Percentiles rank a stretch among this genome's conserved stretches.
These are phyloP conservation scores for Ricordea florida DNA, from an alignment of 92 coral and sea anemone species.

Conservation along the genomic window DNA sequence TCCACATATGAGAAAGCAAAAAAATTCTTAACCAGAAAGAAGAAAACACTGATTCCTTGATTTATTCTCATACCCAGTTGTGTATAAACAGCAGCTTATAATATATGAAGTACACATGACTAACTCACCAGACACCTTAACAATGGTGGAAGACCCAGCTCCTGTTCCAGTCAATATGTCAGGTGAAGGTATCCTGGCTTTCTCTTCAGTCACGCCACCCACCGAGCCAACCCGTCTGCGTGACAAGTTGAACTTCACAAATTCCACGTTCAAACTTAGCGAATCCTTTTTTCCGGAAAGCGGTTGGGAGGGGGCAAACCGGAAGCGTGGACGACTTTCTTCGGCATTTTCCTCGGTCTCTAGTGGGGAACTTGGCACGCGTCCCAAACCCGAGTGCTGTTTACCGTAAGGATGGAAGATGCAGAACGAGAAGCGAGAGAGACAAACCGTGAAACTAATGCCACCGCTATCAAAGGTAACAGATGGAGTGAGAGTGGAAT, in stretches of 20 bases:
- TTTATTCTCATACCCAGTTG: too few relatives aligned
- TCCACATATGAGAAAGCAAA: too few relatives aligned
- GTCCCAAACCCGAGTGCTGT: conserved; percentile 78
- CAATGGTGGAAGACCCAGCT: conserved; percentile 84
- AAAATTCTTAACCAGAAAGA: too few relatives aligned
- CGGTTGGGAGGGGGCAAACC: conserved; percentile 75
- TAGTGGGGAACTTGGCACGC: conserved; percentile 62
- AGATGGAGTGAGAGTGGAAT: conserved; percentile 30
- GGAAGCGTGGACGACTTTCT: conserved; percentile 66
- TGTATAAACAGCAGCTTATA: too few relatives aligned
- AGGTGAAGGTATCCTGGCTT: conserved; percentile 61
- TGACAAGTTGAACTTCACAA: conserved; percentile 92
- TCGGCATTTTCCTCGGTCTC: conserved; percentile 56
- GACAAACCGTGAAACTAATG: conserved; percentile 92
- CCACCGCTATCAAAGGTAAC: conserved; percentile 90
- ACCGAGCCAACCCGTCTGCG: conserved; percentile 85
- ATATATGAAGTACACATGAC: too few relatives aligned
- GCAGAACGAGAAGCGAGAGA: conserved; percentile 94
- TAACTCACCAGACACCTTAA: conserved; percentile 91
- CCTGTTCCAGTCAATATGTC: conserved; percentile 78
- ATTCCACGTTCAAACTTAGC: conserved; percentile 91
- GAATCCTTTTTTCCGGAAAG: conserved; percentile 98
- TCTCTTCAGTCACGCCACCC: conserved; percentile 56
- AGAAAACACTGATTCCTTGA: too few relatives aligned
- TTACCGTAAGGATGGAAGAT: conserved; percentile 98